A percentile compares a stretch with the other conserved stretches of the same genome.
phyloP scores from a whole-genome alignment of 2,113 vertebrate species.

The western clawed frog (Xenopus tropicalis) region DNA sequence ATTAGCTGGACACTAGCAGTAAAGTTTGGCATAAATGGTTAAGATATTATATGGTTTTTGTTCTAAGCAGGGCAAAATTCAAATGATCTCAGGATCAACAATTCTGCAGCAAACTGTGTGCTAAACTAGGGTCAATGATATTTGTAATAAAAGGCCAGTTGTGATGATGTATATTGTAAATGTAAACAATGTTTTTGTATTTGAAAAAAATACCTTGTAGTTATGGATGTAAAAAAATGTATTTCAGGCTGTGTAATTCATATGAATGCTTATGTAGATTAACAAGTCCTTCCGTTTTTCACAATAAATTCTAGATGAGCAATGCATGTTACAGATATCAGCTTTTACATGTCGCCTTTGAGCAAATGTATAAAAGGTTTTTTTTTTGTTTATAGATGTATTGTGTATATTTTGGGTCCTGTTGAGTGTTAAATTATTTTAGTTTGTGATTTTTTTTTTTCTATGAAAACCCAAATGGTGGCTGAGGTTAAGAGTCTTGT shows the following conservation, averaged over 20 bases:
- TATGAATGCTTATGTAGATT: background rate
- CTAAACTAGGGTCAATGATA: too few relatives aligned
- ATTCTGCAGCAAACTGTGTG: background rate
- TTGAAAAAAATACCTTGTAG: too few relatives aligned
- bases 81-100: background rate
- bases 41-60: too few relatives aligned
- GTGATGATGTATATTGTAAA: too few relatives aligned
- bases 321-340: background rate
- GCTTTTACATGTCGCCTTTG: background rate
- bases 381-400: background rate
- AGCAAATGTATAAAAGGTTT: background rate
- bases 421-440: slow-evolving; percentile 6
- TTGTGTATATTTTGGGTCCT: slow-evolving; percentile 1
- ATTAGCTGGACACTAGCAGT: too few relatives aligned
- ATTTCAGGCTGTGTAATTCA: background rate
- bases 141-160: too few relatives aligned
- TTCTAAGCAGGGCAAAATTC: too few relatives aligned
- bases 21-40: too few relatives aligned
- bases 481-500: background rate
- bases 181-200: too few relatives aligned
- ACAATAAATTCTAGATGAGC: background rate
- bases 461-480: background rate
- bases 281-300: background rate
- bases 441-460: background rate
- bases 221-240: background rate